Evolutionary conservation across 1,140 invertebrate species (phyloP).

Genomic region (Daktulosphaira vitifoliae): DNA sequence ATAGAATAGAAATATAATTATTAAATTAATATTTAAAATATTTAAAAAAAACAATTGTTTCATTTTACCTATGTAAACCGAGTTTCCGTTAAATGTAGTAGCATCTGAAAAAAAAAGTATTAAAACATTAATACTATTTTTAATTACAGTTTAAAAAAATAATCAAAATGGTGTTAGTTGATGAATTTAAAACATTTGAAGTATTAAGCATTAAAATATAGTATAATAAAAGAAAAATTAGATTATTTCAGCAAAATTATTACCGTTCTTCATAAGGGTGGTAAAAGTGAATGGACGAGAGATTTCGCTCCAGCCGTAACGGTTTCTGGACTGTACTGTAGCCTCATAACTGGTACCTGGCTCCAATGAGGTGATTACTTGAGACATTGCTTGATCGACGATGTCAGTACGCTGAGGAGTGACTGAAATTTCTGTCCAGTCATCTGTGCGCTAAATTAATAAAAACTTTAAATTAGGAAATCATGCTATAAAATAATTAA

Average conservation of each 20-base stretch:
- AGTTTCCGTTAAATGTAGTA: not conserved
- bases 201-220: not conserved
- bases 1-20: not conserved
- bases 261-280: constrained; percentile 35
- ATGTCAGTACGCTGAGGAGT: constrained; percentile 9
- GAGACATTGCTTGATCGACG: constrained; percentile 46
- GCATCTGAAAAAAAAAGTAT: not conserved
- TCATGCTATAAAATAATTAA: too few relatives aligned
- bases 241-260: not conserved
- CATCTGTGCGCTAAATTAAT: constrained; percentile 6
- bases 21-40: not conserved
- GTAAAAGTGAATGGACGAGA: constrained; percentile 41
- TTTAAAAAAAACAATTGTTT: not conserved
- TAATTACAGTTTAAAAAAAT: not conserved
- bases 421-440: not conserved
- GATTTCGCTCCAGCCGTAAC: constrained; percentile 56
- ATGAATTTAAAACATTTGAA: not conserved
- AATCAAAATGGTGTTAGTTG: not conserved
- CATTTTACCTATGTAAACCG: constrained; percentile 1
- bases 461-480: too few relatives aligned
- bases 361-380: constrained; percentile 50
- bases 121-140: not conserved
- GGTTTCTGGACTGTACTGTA: constrained; percentile 56
- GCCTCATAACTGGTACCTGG: constrained; percentile 55
- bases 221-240: not conserved